These are phyloP conservation scores for Dascillus cervinus DNA, from an alignment of 2,888 invertebrate genomes.

Conservation along the genomic window DNA sequence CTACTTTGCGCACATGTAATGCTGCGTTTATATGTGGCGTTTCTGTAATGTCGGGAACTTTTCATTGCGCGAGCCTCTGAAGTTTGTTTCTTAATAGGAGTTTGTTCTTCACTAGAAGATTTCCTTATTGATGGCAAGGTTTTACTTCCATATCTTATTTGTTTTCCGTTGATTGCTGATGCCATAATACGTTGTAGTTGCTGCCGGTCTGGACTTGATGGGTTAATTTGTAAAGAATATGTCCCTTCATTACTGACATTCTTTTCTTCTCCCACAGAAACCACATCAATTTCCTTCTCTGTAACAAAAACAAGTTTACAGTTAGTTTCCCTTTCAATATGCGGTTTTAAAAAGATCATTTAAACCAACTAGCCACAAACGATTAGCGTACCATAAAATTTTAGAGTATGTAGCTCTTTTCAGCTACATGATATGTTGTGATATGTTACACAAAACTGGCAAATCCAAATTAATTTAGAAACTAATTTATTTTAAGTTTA, in stretches of 20 bases:
- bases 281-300: slow-evolving; percentile 84
- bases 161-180: slow-evolving; percentile 45
- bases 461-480: no score
- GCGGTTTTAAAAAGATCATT: no score
- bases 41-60: slow-evolving; percentile 17
- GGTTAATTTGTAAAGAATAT: slow-evolving; percentile 56
- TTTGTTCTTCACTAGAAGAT: slow-evolving; percentile 4
- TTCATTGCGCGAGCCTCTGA: slow-evolving; percentile 18
- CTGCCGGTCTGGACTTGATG: slow-evolving; percentile 60
- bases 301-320: slow-evolving; percentile 52
- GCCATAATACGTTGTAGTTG: slow-evolving; percentile 57
- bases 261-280: slow-evolving; percentile 54
- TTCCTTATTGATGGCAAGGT: slow-evolving; percentile 25
- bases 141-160: slow-evolving; percentile 18
- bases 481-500: no score
- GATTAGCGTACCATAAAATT: no score
- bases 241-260: slow-evolving; percentile 20
- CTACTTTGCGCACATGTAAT: slow-evolving; percentile 25
- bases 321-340: no score
- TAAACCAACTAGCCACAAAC: no score
- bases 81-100: slow-evolving; percentile 7
- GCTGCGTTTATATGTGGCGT: slow-evolving; percentile 6
- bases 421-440: no score
- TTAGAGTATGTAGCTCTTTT: no score
- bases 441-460: no score